Base-by-base conservation (phyloP, 2,888 invertebrate species). In the Andrena camellia region DNA sequence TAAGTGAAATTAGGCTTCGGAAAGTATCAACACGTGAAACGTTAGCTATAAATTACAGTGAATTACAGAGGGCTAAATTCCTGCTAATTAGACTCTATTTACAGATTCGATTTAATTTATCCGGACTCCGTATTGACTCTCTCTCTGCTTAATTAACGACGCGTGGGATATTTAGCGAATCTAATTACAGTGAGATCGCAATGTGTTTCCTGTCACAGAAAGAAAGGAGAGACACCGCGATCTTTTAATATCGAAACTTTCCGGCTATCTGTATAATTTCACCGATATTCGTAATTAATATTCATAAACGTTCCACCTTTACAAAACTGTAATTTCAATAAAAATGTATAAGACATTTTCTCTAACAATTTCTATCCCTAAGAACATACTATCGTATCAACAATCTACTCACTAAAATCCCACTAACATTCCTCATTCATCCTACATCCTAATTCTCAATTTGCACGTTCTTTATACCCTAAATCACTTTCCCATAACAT, bases 131-230 rank as follows among this genome's bases (percentile, higher is more conserved):
- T 23, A 23, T 57, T 23, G 57, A 26, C 23, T 57, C 57, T 26
- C 57, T 26, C 57, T 57, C 23, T 26, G 57, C 3, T 57, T 57
- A 57, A 57, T 57, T 57, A 57, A 26, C 57, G 57, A 57, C 26
- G 10, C 23, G 23, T 23, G 20, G 57, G 23, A 13, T 57, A 26
- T 23, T 8, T 57, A 57, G 10, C 26, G 26, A 20, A 23, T 23
- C 8, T 20, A n/a, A 54, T 54, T 54, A 10, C 23, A 20, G 20
- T 3, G 20, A 54, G 8, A 20, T 54, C 20, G 20, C 8, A 54
- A 54, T 54, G n/a, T 20, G 8, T 20, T 54, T 54, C 2, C 54
- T 54, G 54, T 54, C 3, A 42, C 20, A 20, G 8, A 54, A 54
- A 54, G 2, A 23, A 10, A 54, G 0, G 20, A 10, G 20, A 54